These are phyloP conservation scores for Charaxes varanes DNA, from an alignment of 1,140 invertebrate genomes.

Conservation along the genomic window DNA sequence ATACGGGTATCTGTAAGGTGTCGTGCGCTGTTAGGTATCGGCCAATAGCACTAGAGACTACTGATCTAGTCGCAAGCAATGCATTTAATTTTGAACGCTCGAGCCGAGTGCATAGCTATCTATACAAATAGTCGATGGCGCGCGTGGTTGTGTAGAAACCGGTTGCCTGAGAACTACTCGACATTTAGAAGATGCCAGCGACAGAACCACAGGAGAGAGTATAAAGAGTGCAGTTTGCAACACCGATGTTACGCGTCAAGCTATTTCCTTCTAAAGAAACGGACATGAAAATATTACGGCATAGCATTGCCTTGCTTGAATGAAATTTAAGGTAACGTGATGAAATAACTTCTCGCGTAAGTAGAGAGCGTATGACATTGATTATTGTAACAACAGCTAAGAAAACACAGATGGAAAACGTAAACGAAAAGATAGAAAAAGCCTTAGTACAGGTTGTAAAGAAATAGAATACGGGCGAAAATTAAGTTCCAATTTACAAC, in stretches of 20 bases:
- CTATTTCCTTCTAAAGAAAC: constrained; percentile 24
- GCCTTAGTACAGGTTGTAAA: constrained; percentile 14
- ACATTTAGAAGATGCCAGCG: constrained; percentile 65
- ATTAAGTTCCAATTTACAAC: constrained; percentile 50
- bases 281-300: not conserved
- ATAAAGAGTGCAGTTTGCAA: constrained; percentile 74
- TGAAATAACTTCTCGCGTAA: constrained; percentile 44
- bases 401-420: constrained; percentile 54
- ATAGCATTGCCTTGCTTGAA: too few relatives aligned
- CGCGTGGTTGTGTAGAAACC: constrained; percentile 57
- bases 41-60: constrained; percentile 72
- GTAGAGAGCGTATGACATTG: constrained; percentile 63
- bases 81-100: constrained; percentile 69
- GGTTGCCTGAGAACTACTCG: constrained; percentile 58
- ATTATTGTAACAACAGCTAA: constrained; percentile 62
- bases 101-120: constrained; percentile 68
- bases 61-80: constrained; percentile 71
- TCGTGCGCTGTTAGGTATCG: constrained; percentile 65
- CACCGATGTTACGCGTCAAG: constrained; percentile 56
- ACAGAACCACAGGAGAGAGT: constrained; percentile 69
- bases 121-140: constrained; percentile 38
- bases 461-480: constrained; percentile 43
- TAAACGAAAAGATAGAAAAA: constrained; percentile 30
- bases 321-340: too few relatives aligned
- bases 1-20: constrained; percentile 57